Conservation (phyloP, 1,140 invertebrate species). For the Ridgeia piscesae region DNA sequence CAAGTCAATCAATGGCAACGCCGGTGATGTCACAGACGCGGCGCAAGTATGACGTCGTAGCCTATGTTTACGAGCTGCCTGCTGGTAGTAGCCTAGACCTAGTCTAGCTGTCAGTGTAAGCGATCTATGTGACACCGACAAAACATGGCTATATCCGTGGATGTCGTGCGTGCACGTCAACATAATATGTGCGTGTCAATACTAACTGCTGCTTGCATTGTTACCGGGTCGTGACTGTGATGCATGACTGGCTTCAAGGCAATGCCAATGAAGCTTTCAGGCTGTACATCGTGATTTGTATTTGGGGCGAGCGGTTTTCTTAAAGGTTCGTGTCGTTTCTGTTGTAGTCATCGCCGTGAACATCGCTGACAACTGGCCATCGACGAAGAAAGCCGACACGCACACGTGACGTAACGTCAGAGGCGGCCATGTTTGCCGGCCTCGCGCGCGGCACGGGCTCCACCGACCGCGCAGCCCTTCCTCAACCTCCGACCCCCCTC, state of each 20-base stretch:
- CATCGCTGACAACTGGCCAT: not conserved
- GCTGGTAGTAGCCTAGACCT: too few relatives aligned
- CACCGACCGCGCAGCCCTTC: not conserved
- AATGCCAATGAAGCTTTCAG: too few relatives aligned
- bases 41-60: not conserved
- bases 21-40: not conserved
- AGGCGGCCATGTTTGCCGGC: not conserved
- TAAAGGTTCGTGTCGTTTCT: not conserved
- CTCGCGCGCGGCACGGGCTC: not conserved
- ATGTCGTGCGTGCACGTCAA: not conserved
- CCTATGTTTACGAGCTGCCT: not conserved
- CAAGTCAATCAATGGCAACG: too few relatives aligned
- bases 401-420: not conserved
- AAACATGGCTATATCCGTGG: not conserved
- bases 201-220: not conserved
- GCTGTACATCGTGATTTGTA: too few relatives aligned
- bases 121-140: not conserved
- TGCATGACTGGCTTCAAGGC: too few relatives aligned
- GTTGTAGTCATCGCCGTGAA: not conserved
- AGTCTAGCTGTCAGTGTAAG: not conserved
- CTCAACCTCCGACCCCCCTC: not conserved
- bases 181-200: not conserved
- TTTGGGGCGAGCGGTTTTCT: too few relatives aligned
- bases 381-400: not conserved
- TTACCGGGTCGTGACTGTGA: too few relatives aligned